Conservation (phyloP, 2,888 invertebrate genomes). For the Mimachlamys varia region DNA sequence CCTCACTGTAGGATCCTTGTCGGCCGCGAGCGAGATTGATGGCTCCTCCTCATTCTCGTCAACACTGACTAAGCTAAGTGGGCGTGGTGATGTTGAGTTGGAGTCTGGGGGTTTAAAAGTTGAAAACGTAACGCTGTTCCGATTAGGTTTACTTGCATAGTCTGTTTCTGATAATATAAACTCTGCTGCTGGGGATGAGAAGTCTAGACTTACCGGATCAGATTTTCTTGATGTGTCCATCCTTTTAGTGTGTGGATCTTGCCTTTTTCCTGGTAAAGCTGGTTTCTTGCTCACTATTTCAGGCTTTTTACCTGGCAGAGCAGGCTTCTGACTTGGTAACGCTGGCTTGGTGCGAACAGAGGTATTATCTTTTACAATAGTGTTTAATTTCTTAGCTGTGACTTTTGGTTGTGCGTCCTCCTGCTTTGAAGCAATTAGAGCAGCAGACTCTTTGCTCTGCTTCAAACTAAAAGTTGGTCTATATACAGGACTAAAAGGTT, state of each 20-base stretch:
- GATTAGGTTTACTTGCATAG: slow-evolving; percentile 53
- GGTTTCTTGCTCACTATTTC: slow-evolving; percentile 21
- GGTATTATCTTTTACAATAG: neutral
- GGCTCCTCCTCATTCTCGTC: slow-evolving; percentile 49
- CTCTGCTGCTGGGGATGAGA: slow-evolving; percentile 65
- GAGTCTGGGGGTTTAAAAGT: slow-evolving; percentile 65
- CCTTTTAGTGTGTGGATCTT: neutral
- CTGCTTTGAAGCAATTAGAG: neutral
- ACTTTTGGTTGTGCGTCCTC: neutral
- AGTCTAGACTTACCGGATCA: slow-evolving; percentile 33
- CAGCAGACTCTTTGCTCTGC: slow-evolving; percentile 23
- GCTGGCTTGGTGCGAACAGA: neutral
- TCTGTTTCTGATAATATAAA: slow-evolving; percentile 57
- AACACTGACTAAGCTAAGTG: slow-evolving; percentile 46
- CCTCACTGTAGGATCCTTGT: slow-evolving; percentile 42
- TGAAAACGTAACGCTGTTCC: slow-evolving; percentile 59
- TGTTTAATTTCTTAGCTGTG: neutral
- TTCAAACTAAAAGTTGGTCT: neutral
- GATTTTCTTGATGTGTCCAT: neutral
- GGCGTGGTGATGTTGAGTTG: slow-evolving; percentile 51
- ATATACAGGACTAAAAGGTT: neutral
- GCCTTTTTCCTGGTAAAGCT: neutral
- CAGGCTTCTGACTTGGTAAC: slow-evolving; percentile 3
- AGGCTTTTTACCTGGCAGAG: slow-evolving; percentile 39
- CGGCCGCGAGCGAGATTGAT: slow-evolving; percentile 45